Conservation (phyloP, 2,888 invertebrate genomes). For the Melanostoma scalare region DNA sequence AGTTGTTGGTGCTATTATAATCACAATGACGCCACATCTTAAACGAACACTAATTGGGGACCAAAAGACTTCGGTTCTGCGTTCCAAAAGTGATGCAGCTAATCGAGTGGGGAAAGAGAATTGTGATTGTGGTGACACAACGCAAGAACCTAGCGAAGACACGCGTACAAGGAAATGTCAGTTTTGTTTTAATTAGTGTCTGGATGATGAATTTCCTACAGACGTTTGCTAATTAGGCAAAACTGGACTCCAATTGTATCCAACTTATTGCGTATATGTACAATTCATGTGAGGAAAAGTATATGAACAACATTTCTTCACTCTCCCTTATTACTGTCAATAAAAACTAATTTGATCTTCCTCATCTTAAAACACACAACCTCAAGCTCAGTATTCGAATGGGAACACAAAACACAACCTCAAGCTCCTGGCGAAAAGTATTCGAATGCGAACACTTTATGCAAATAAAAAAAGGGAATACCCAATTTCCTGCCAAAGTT, state of each 20-base stretch:
- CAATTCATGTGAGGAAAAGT: too few species aligned
- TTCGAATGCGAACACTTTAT: too few species aligned
- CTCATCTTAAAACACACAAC: too few species aligned
- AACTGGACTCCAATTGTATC: neutral
- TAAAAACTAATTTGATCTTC: too few species aligned
- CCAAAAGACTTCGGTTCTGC: constrained; percentile 5
- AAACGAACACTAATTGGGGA: constrained; percentile 54
- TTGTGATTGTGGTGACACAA: constrained; percentile 9
- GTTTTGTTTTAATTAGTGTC: constrained; percentile 35
- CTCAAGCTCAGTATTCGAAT: too few species aligned
- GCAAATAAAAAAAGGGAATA: too few species aligned
- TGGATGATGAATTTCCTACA: neutral
- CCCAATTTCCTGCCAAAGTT: too few species aligned
- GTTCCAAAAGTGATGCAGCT: constrained; percentile 3
- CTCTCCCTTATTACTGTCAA: too few species aligned
- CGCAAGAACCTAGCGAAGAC: neutral
- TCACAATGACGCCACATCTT: constrained; percentile 54
- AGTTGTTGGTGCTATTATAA: constrained; percentile 41
- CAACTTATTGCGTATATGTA: neutral
- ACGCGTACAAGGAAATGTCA: constrained; percentile 6
- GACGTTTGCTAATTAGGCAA: neutral
- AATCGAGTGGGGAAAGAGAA: constrained; percentile 7
- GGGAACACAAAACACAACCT: too few species aligned
- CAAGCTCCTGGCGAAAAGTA: too few species aligned
- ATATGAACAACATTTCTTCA: too few species aligned